phyloP scores from a whole-genome alignment of 2,888 invertebrate species.

The Callimorpha dominula region DNA sequence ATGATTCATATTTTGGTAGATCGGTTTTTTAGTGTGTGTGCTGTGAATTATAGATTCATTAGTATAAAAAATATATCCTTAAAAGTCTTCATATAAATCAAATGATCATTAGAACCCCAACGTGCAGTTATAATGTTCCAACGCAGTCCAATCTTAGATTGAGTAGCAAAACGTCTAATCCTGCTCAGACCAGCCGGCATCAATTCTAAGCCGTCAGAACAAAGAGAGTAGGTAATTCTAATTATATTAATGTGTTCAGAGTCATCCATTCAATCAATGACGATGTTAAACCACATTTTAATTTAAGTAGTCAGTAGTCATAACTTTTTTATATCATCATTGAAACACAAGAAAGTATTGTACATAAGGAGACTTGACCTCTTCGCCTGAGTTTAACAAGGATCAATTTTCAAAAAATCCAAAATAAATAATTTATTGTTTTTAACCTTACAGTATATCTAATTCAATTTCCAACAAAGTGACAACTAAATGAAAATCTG shows the following conservation, averaged over 20 bases:
- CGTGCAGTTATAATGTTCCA: too few relatives aligned
- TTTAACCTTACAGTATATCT: constrained; percentile 1
- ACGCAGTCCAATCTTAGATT: neutral
- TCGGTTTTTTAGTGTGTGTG: too few relatives aligned
- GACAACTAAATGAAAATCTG: constrained; percentile 35
- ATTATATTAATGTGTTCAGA: neutral
- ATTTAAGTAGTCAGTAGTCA: neutral
- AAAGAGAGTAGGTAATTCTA: neutral
- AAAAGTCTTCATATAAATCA: too few relatives aligned
- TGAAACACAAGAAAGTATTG: too few relatives aligned
- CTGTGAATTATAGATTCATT: too few relatives aligned
- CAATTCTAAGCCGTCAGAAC: neutral
- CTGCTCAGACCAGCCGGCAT: neutral
- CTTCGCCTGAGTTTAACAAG: too few relatives aligned
- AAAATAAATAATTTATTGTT: too few relatives aligned
- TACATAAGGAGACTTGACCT: too few relatives aligned
- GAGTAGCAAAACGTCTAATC: neutral
- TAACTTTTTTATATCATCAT: neutral
- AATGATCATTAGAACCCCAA: too few relatives aligned
- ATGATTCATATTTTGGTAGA: too few relatives aligned
- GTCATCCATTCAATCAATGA: neutral
- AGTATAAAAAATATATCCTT: too few relatives aligned
- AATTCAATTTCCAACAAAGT: constrained; percentile 18
- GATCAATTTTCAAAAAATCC: too few relatives aligned
- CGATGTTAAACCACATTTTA: neutral